A percentile compares a stretch with the other conserved stretches of the same genome.
Conservation (phyloP, 2,797 vertebrate species). For the Molossus molossus region DNA sequence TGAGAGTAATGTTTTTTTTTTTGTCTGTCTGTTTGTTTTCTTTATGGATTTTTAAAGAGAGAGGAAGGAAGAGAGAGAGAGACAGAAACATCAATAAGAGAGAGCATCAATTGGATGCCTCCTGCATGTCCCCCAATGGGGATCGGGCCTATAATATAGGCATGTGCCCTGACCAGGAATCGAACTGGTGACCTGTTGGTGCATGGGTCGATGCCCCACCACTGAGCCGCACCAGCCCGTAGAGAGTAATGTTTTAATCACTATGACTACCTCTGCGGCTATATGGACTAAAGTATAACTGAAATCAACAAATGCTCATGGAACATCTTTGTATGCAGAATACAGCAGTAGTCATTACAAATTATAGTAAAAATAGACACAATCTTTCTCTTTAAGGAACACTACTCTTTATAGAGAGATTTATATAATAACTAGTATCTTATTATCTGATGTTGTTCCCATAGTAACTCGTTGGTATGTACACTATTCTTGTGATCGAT, state of each 20-base stretch:
- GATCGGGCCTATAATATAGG: no score
- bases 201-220: no score
- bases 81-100: no score
- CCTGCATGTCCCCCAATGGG: no score
- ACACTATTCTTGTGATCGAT: background rate
- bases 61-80: no score
- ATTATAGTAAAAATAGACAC: background rate
- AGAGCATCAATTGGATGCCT: no score
- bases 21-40: no score
- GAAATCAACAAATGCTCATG: background rate
- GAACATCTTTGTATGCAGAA: background rate
- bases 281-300: background rate
- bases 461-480: background rate
- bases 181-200: no score
- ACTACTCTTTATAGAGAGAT: background rate
- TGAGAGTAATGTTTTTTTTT: background rate
- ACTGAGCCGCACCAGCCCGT: no score
- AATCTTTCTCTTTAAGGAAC: constrained; percentile 11
- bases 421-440: background rate
- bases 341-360: background rate
- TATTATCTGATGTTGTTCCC: background rate
- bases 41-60: no score
- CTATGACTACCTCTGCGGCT: background rate
- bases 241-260: background rate
- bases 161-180: no score